Evolutionary conservation across 2,113 vertebrate genomes (phyloP).

Genomic region (Alaudala cheleensis): DNA sequence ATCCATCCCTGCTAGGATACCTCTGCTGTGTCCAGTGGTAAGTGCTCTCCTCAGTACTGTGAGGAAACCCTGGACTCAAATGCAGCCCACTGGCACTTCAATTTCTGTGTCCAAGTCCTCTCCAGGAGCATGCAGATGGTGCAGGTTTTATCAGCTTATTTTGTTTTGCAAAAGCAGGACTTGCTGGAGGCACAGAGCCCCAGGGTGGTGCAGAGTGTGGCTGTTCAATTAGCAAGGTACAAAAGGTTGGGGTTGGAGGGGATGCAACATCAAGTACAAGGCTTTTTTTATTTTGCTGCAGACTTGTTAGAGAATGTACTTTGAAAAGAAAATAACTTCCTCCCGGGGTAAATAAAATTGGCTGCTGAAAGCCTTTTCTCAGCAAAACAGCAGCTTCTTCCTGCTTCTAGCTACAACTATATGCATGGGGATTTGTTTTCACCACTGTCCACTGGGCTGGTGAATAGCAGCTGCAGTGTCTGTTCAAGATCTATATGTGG

Average conservation of each 20-base stretch:
- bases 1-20: background rate
- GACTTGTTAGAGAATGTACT: background rate
- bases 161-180: background rate
- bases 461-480: background rate
- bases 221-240: background rate
- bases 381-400: background rate
- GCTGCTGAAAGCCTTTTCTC: background rate
- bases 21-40: background rate
- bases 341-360: background rate
- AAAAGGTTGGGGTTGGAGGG: background rate
- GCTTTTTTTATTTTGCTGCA: background rate
- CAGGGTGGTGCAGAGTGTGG: no score
- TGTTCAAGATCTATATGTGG: background rate
- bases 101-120: background rate
- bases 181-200: background rate
- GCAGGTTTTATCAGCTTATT: background rate
- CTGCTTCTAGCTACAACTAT: background rate
- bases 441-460: background rate
- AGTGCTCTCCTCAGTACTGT: background rate
- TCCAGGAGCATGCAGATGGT: background rate
- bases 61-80: background rate
- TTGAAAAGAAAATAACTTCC: background rate
- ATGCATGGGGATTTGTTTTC: background rate
- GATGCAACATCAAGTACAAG: background rate
- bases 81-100: background rate